These are phyloP conservation scores for Brachyhypopomus gauderio DNA, from an alignment of 2,113 vertebrate species.

Conservation along the genomic window DNA sequence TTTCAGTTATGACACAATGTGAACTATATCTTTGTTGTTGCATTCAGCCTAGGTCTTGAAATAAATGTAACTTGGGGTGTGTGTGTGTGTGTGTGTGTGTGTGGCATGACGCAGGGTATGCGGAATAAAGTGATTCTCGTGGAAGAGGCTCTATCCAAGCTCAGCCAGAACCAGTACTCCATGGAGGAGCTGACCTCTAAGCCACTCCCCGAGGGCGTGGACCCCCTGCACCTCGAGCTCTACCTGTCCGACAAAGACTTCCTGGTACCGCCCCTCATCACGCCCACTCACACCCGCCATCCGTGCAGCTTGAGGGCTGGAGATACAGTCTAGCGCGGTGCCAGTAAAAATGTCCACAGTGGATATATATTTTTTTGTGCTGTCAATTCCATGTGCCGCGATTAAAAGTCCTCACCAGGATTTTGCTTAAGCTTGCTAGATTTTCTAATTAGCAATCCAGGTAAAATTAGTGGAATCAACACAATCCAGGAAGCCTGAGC, in stretches of 20 bases:
- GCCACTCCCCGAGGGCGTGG: conserved; percentile 78
- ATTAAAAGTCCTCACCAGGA: too few species aligned
- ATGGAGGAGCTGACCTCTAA: conserved; percentile 75
- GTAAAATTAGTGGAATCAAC: too few species aligned
- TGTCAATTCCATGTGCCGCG: too few species aligned
- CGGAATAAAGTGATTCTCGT: conserved; percentile 75
- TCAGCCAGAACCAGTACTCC: conserved; percentile 76
- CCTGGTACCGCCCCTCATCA: conserved; percentile 63
- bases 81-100: conserved; percentile 19
- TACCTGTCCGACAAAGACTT: conserved; percentile 81
- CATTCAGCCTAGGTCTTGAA: not conserved
- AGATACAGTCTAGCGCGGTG: not conserved
- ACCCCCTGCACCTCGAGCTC: conserved; percentile 77
- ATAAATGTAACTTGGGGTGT: too few species aligned
- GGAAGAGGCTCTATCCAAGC: conserved; percentile 73
- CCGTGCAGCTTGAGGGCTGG: not conserved
- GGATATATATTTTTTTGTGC: too few species aligned
- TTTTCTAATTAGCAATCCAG: too few species aligned
- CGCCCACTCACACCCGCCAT: not conserved
- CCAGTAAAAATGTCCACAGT: conserved; percentile 4
- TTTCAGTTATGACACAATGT: too few species aligned
- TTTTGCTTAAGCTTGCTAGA: too few species aligned
- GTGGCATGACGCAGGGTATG: conserved; percentile 57
- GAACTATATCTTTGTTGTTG: too few species aligned
- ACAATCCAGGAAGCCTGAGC: too few species aligned